Evolutionary conservation across 2,797 vertebrate species (phyloP).

Genomic region (Euphonia xanthogaster): DNA sequence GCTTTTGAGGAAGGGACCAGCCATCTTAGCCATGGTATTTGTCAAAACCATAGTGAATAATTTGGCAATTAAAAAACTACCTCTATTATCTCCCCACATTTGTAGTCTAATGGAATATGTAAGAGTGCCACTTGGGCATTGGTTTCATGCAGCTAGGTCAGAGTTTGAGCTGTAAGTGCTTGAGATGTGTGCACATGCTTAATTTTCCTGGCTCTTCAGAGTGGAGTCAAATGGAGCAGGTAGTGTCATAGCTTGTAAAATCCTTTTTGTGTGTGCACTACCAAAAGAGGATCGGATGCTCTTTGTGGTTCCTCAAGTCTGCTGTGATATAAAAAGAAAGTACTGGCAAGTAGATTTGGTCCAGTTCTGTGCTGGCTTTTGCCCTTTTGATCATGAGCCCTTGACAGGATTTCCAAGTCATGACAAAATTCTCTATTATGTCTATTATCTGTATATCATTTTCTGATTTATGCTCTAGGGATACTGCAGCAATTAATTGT

Average conservation of each 20-base stretch:
- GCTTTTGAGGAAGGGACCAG: not conserved
- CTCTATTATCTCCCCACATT: not conserved
- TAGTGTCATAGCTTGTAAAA: not conserved
- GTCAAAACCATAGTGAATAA: not conserved
- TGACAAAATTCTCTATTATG: not conserved
- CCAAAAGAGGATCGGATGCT: not conserved
- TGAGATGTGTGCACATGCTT: not conserved
- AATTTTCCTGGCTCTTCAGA: not conserved
- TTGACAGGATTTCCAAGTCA: not conserved
- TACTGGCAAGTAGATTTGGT: not conserved
- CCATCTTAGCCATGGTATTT: not conserved
- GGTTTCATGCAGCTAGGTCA: not conserved
- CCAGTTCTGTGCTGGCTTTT: not conserved
- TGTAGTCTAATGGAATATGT: not conserved
- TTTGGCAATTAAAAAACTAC: not conserved
- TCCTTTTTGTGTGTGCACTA: not conserved
- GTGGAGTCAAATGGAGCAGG: not conserved
- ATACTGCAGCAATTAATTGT: not conserved
- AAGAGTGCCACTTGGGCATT: not conserved
- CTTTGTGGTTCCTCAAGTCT: not conserved
- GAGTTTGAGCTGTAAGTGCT: not conserved
- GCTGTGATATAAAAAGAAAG: not conserved
- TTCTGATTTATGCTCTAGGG: not conserved
- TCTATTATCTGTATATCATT: not conserved
- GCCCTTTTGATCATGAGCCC: not conserved